Evolutionary conservation across 2,888 invertebrate species (phyloP), one percentile per base, ranked within the genome.

Genomic region (Clivina fossor): DNA sequence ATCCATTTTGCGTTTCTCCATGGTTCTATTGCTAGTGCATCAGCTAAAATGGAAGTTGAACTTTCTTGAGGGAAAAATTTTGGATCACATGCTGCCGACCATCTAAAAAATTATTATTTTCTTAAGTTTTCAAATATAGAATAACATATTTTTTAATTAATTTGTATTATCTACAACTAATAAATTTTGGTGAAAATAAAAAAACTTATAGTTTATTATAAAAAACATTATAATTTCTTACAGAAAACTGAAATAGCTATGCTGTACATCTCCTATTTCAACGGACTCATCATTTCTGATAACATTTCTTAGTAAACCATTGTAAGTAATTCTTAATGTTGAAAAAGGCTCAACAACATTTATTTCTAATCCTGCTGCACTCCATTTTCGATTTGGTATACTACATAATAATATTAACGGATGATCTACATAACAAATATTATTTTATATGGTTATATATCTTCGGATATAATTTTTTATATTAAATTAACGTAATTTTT

Each of bases 241-340:
- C 86, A 84, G 76, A 58, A 84, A 76, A 67, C 82, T 83, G 40
- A 86, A 73, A 41, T 71, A 72, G 20, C 78, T 69, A 62, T 79
- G 79, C 61, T 75, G 71, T 3, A 74, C 59, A 19, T 69, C 66
- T 43, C 71, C 73, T 58, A 75, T 60, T 19, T 63, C 62, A 16
- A 44, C 46, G 13, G 28, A 44, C 44, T 75, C 69, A 8, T 63
- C 63, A 18, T 66, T 67, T 40, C 74, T 70, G 7, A 69, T 66
- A 19, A 71, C 70, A 64, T 76, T 78, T 64, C 74, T 78, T 38
- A 89, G 69, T n/a, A 84, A 69, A 1, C 90, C 90, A 68, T 86
- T 88, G 69, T 79, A 90, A 22, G 80, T 70, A 13, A 90, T 75
- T 64, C 87, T 77, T 75, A 85, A 78, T 53, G 79, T 76, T 56